Evolutionary conservation across 2,113 vertebrate genomes (phyloP).

Genomic region (Calyptommatus sinebrachiatus): DNA sequence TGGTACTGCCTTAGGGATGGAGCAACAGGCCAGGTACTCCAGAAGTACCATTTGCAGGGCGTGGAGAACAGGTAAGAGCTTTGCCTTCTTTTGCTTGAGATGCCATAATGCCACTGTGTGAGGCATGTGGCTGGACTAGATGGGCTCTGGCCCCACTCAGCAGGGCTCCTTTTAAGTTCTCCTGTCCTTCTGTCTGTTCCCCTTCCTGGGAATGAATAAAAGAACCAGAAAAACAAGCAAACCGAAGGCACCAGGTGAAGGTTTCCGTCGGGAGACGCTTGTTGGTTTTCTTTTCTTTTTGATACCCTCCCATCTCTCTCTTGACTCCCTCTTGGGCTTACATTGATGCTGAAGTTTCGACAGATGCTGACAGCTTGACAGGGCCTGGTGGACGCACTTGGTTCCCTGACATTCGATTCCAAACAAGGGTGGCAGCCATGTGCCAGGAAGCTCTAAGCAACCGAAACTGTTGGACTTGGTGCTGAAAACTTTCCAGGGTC

Average conservation of each 20-base stretch:
- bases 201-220: conserved; percentile 2
- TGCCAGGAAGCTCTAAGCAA: background rate
- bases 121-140: too few species aligned
- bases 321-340: background rate
- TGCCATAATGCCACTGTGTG: too few species aligned
- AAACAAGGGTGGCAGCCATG: background rate
- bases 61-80: too few species aligned
- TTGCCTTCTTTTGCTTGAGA: too few species aligned
- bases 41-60: too few species aligned
- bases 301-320: background rate
- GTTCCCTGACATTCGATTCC: background rate
- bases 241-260: fast-evolving
- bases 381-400: conserved; percentile 5
- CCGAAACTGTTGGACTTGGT: background rate
- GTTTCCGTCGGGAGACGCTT: background rate
- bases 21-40: too few species aligned
- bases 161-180: too few species aligned
- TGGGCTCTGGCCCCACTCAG: too few species aligned
- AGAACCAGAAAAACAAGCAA: background rate
- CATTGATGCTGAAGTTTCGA: background rate
- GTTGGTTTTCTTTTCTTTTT: background rate
- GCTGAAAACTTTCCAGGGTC: conserved; percentile 10
- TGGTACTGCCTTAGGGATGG: too few species aligned
- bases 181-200: fast-evolving
- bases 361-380: conserved; percentile 25